A percentile compares a stretch with the other conserved stretches of the same genome.
These are phyloP conservation scores for Phrixothrix hirtus DNA, from an alignment of 2,888 invertebrate genomes.

Conservation along the genomic window DNA sequence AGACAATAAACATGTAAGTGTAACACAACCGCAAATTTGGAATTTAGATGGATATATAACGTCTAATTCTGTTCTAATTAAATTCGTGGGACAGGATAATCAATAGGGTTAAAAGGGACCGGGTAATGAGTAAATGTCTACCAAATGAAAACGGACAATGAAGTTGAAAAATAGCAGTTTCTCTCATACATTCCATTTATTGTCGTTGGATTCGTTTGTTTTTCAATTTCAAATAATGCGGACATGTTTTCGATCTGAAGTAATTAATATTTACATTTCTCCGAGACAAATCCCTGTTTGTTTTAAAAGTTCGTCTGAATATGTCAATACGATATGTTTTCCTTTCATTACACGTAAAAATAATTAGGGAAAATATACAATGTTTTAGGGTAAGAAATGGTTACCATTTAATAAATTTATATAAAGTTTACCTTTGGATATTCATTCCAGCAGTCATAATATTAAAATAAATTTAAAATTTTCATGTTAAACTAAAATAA, in stretches of 20 bases:
- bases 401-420: constrained; percentile 4
- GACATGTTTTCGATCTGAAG: constrained; percentile 43
- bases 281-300: constrained; percentile 35
- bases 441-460: too few species aligned
- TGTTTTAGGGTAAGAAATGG: constrained; percentile 4
- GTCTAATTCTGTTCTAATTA: constrained; percentile 39
- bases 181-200: constrained; percentile 23
- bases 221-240: constrained; percentile 32
- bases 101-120: constrained; percentile 47
- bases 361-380: constrained; percentile 21
- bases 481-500: too few species aligned
- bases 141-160: constrained; percentile 30
- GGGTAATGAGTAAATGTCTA: constrained; percentile 32
- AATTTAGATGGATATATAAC: constrained; percentile 34
- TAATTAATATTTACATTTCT: constrained; percentile 46
- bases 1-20: too few species aligned
- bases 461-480: too few species aligned
- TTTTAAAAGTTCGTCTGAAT: constrained; percentile 30
- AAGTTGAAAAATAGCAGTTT: constrained; percentile 32
- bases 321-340: constrained; percentile 39
- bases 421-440: neutral
- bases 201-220: constrained; percentile 33
- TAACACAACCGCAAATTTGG: constrained; percentile 29
- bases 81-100: constrained; percentile 48
- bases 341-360: constrained; percentile 37